phyloP scores from a whole-genome alignment of 2,113 vertebrate species.

The Glaucidium brasilianum region DNA sequence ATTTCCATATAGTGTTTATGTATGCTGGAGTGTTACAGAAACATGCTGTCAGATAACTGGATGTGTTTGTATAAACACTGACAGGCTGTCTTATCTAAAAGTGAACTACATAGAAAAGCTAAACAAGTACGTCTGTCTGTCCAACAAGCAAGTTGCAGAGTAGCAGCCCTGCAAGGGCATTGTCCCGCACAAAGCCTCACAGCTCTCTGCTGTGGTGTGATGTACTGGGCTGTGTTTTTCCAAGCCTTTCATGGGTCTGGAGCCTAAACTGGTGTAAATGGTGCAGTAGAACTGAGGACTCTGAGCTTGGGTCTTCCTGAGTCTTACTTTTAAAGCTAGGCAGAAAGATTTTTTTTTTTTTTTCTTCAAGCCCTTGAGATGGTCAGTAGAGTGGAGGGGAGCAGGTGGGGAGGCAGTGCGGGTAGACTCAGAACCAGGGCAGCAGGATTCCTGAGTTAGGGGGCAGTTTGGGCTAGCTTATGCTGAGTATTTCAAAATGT shows the following conservation, averaged over 20 bases:
- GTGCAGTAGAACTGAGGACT: neutral
- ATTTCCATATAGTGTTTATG: neutral
- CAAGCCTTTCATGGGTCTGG: neutral
- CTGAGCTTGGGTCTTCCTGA: neutral
- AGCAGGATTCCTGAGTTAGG: neutral
- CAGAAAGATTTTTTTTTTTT: neutral
- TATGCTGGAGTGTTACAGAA: neutral
- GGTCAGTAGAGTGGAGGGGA: neutral
- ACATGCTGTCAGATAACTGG: neutral
- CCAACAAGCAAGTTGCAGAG: neutral
- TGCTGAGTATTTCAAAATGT: neutral
- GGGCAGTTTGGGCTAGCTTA: neutral
- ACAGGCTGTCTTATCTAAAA: neutral
- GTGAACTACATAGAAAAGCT: neutral
- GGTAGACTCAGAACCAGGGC: neutral
- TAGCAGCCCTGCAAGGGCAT: neutral
- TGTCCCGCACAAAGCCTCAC: neutral
- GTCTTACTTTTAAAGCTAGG: neutral
- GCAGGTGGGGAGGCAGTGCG: neutral
- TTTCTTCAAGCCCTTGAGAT: neutral
- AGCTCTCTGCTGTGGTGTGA: neutral
- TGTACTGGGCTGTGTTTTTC: neutral
- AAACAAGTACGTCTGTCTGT: neutral
- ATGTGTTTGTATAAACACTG: slow-evolving; percentile 30
- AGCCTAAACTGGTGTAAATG: neutral